These are phyloP conservation scores for Ormyrus thymus DNA, from an alignment of 2,888 invertebrate genomes.

Conservation along the genomic window DNA sequence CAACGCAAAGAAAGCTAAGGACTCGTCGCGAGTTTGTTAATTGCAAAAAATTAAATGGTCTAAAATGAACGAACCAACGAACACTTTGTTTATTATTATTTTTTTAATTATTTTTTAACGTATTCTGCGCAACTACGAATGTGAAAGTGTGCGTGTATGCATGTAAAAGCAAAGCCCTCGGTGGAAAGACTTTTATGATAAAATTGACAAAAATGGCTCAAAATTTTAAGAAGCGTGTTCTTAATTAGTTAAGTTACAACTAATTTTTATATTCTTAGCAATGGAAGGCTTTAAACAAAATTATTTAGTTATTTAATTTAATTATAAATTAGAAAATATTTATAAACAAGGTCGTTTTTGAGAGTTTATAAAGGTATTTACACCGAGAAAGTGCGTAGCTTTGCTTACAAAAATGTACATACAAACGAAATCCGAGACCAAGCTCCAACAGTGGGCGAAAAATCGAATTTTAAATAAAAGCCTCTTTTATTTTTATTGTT, in stretches of 20 bases:
- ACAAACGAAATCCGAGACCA: conserved; percentile 40
- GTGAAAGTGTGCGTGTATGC: not conserved
- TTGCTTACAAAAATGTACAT: conserved; percentile 34
- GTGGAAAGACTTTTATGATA: conserved; percentile 29
- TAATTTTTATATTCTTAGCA: too few species aligned
- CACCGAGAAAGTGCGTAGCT: conserved; percentile 1
- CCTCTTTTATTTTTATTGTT: conserved; percentile 32
- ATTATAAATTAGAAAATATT: not conserved
- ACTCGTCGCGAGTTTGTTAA: conserved; percentile 19
- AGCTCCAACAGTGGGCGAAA: conserved; percentile 25
- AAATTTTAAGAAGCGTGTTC: not conserved
- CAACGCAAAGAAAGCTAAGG: conserved; percentile 19
- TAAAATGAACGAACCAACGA: conserved; percentile 7
- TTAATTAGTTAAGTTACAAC: too few species aligned
- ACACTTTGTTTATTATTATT: conserved; percentile 28
- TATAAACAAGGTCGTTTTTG: too few species aligned
- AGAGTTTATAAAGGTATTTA: conserved; percentile 12
- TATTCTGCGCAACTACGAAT: conserved; percentile 20
- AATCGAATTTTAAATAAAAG: conserved; percentile 34
- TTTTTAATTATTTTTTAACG: conserved; percentile 46
- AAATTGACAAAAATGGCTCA: conserved; percentile 13
- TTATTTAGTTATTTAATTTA: not conserved
- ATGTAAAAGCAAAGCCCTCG: not conserved
- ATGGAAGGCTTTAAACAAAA: not conserved
- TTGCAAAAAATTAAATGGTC: conserved; percentile 18